A percentile compares a stretch with the other conserved stretches of the same genome.
Conservation (phyloP, 2,113 vertebrate species). For the Brienomyrus brachyistius region DNA sequence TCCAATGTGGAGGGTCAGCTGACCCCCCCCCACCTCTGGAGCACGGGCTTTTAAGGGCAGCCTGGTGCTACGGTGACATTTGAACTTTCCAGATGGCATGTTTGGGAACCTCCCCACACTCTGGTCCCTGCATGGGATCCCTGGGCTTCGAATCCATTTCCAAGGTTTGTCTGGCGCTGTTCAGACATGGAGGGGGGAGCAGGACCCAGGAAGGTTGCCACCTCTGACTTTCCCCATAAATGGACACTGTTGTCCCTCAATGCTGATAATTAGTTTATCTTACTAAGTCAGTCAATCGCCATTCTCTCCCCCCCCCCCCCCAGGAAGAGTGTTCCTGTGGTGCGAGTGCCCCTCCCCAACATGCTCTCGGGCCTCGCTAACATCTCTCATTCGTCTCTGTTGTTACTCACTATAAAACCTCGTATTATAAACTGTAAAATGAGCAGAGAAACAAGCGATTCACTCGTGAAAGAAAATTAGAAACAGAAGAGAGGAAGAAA, state of each 20-base stretch:
- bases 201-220: background rate
- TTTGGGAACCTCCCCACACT: background rate
- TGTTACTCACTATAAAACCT: background rate
- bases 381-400: background rate
- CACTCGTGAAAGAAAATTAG: background rate
- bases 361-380: background rate
- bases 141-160: background rate
- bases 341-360: background rate
- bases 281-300: background rate
- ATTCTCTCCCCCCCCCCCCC: background rate
- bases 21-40: background rate
- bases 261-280: background rate
- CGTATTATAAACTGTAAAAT: background rate
- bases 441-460: background rate
- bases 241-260: background rate
- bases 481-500: background rate
- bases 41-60: background rate
- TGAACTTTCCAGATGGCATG: conserved; percentile 4
- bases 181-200: background rate
- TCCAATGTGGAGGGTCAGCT: background rate
- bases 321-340: background rate
- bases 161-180: background rate
- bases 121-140: background rate
- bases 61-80: background rate
- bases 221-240: background rate